Conservation (phyloP, 2,888 invertebrate genomes). For the Melipona bicolor region DNA sequence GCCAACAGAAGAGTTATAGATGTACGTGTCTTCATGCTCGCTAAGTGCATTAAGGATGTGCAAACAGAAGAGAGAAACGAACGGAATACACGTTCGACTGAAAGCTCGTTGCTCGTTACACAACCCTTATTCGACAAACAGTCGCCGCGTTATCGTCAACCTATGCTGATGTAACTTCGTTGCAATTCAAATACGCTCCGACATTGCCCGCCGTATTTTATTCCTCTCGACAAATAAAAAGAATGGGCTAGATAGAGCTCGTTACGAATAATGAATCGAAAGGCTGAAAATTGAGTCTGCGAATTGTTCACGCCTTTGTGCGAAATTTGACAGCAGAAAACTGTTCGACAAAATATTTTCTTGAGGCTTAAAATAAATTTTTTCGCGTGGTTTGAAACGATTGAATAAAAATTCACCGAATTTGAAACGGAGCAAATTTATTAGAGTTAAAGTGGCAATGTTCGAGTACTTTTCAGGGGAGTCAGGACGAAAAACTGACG, state of each 20-base stretch:
- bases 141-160: constrained; percentile 38
- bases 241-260: background rate
- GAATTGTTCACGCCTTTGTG: background rate
- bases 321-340: background rate
- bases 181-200: constrained; percentile 12
- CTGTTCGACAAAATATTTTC: too few relatives aligned
- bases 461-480: background rate
- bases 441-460: too few relatives aligned
- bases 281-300: background rate
- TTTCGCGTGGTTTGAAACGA: too few relatives aligned
- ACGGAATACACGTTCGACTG: constrained; percentile 34
- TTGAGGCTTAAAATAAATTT: too few relatives aligned
- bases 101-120: constrained; percentile 51
- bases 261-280: background rate
- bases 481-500: background rate
- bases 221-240: background rate
- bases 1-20: constrained; percentile 24
- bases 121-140: constrained; percentile 60
- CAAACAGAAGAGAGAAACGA: constrained; percentile 54
- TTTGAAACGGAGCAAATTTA: too few relatives aligned
- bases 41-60: constrained; percentile 55
- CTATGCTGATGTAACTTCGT: constrained; percentile 37
- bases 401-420: too few relatives aligned
- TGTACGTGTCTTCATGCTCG: constrained; percentile 42
- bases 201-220: background rate